Base-by-base conservation (phyloP, 2,888 invertebrate species). In the Lepidocyrtoides sp. region DNA sequence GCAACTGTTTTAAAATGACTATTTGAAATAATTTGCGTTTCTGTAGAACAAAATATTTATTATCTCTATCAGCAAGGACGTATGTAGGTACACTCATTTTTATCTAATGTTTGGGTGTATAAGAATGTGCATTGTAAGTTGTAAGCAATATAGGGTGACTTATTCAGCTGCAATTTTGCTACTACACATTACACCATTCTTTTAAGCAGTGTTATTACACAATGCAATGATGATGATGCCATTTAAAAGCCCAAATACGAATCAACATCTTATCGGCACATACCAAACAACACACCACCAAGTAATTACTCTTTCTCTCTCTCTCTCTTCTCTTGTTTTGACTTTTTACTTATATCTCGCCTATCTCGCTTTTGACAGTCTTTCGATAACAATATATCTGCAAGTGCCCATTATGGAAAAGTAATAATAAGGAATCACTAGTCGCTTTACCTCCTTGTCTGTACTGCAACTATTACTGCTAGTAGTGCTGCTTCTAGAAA, bases 221-320 rank as follows among this genome's bases (percentile, higher is more conserved):
- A 66, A 29, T 23, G 48, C n/a, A n/a, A n/a, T n/a, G n/a, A n/a
- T n/a, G n/a, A n/a, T n/a, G n/a, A 84, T 48, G n/a, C 51, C 54
- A 60, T 69, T 36, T 69, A 57, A 85, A 60, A 85, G 17, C n/a
- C 77, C 77, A 86, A 86, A 86, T 86, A 60, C 5, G 86, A 63
- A 86, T 77, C 63, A 29, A 77, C 63, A 48, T 36, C 57, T n/a
- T n/a, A n/a, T 26, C 32, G 23, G 23, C 57, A 54, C 17, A 8
- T 20, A 63, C 26, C n/a, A 41, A 72, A 69, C 69, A 86, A 86
- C 17, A 1, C n/a, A 41, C 36, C 23, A 51, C 57, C n/a, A n/a
- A n/a, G 77, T 86, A 86, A 86, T 86, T 86, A 86, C 69, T 41
- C 69, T 20, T 69, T 36, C 23, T 75, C 44, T 63, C 77, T 44